phyloP scores from a whole-genome alignment of 2,888 invertebrate genomes.

The Lycia hirtaria region DNA sequence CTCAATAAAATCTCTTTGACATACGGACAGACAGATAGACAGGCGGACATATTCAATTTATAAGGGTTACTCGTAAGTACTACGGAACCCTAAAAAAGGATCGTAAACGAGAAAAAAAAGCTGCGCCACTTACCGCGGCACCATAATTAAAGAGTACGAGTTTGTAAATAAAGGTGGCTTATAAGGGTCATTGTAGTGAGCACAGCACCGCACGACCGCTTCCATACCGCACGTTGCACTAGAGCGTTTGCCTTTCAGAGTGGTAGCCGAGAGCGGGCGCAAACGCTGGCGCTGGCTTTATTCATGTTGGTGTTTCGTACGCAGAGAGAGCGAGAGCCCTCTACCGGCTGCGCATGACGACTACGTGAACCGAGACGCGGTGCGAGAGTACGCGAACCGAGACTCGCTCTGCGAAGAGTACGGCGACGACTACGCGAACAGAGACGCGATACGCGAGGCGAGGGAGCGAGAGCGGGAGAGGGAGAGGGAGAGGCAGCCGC shows the following conservation, averaged over 20 bases:
- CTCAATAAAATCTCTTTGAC: no score
- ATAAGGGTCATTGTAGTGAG: background rate
- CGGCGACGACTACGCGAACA: slow-evolving; percentile 81
- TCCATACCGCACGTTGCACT: slow-evolving; percentile 62
- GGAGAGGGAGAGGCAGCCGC: slow-evolving; percentile 62
- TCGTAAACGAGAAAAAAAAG: no score
- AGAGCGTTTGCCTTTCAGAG: slow-evolving; percentile 73
- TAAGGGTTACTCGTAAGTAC: no score
- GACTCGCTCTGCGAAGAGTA: slow-evolving; percentile 80
- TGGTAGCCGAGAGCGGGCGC: slow-evolving; percentile 41
- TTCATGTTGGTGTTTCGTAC: slow-evolving; percentile 82
- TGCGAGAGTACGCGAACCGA: slow-evolving; percentile 77
- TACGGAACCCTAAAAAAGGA: no score
- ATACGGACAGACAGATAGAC: no score
- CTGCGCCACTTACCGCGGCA: no score
- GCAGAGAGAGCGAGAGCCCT: slow-evolving; percentile 82
- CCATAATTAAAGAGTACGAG: no score
- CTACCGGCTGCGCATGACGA: slow-evolving; percentile 74
- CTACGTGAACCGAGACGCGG: slow-evolving; percentile 78
- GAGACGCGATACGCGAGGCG: slow-evolving; percentile 82
- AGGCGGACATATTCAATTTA: no score
- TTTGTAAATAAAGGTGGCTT: no score
- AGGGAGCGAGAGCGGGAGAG: slow-evolving; percentile 69
- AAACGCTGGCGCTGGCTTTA: slow-evolving; percentile 77
- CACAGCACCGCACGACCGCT: slow-evolving; percentile 38